Percentiles rank a stretch among this genome's conserved stretches.
Evolutionary conservation across 2,113 vertebrate genomes (phyloP).

Genomic region (Leptobrachium leishanense): DNA sequence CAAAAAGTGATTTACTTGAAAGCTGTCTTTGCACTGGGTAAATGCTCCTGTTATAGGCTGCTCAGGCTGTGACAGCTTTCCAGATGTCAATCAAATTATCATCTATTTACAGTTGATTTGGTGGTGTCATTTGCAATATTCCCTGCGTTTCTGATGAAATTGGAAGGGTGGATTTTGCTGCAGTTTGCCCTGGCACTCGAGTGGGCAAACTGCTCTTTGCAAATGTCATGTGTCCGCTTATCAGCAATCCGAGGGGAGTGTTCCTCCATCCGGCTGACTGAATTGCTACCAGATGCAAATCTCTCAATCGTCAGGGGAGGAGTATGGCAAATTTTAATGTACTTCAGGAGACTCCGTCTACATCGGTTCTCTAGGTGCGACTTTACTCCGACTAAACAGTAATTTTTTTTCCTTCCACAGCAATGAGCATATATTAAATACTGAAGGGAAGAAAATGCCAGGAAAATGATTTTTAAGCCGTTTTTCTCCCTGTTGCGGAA

Average conservation of each 20-base stretch:
- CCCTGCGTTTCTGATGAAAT: constrained; percentile 91
- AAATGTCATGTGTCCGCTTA: constrained; percentile 99
- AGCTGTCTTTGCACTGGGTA: constrained; percentile 91
- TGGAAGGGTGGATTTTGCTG: constrained; percentile 83
- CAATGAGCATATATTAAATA: constrained; percentile 83
- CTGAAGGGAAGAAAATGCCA: constrained; percentile 64
- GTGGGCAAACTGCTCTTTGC: constrained; percentile 86
- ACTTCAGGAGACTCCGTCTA: constrained; percentile 98
- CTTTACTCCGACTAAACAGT: constrained; percentile 82
- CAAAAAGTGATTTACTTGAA: constrained; percentile 97
- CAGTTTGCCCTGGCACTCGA: constrained; percentile 83
- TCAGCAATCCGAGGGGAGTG: constrained; percentile 84
- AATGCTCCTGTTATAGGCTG: constrained; percentile 86
- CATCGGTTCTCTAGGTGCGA: constrained; percentile 86
- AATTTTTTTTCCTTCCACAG: constrained; percentile 74
- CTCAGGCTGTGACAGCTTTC: constrained; percentile 92
- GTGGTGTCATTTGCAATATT: constrained; percentile 98
- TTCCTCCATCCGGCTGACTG: constrained; percentile 88
- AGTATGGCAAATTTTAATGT: constrained; percentile 98
- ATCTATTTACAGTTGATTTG: constrained; percentile 99
- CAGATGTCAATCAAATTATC: constrained; percentile 99
- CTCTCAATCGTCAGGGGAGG: constrained; percentile 85
- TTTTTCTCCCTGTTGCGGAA: constrained; percentile 2
- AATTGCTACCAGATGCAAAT: constrained; percentile 97
- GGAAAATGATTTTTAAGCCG: constrained; percentile 4